Conservation (phyloP, 2,797 vertebrate genomes). For the Dallia pectoralis region DNA sequence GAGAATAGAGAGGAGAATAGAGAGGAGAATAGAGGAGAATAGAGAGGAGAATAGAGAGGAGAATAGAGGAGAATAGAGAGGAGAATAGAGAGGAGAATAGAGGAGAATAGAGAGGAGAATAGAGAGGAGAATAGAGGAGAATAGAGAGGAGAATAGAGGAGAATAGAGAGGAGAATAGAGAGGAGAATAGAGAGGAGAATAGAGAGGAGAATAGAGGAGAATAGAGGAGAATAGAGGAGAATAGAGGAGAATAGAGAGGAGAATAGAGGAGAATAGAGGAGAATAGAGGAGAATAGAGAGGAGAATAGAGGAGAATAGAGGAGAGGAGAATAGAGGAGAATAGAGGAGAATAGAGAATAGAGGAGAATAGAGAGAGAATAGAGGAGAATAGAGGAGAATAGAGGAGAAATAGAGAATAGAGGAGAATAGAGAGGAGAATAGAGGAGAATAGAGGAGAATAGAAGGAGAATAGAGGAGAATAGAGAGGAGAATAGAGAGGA, state of each 20-base stretch:
- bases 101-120: neutral
- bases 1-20: neutral
- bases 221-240: neutral
- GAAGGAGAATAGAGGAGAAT: neutral
- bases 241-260: neutral
- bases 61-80: conserved; percentile 4
- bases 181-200: conserved; percentile 6
- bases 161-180: neutral
- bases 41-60: neutral
- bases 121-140: conserved; percentile 1
- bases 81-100: neutral
- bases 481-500: neutral
- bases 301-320: neutral
- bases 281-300: conserved; percentile 10
- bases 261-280: neutral
- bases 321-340: neutral
- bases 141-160: neutral
- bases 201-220: conserved; percentile 2
- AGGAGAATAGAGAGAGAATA: conserved; percentile 3
- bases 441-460: conserved; percentile 15
- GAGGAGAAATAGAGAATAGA: neutral
- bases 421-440: conserved; percentile 48
- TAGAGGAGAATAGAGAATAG: neutral
- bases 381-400: too few species aligned
- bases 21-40: neutral